Evolutionary conservation across 1,140 invertebrate species (phyloP).

Genomic region (Drosophila baimaii): DNA sequence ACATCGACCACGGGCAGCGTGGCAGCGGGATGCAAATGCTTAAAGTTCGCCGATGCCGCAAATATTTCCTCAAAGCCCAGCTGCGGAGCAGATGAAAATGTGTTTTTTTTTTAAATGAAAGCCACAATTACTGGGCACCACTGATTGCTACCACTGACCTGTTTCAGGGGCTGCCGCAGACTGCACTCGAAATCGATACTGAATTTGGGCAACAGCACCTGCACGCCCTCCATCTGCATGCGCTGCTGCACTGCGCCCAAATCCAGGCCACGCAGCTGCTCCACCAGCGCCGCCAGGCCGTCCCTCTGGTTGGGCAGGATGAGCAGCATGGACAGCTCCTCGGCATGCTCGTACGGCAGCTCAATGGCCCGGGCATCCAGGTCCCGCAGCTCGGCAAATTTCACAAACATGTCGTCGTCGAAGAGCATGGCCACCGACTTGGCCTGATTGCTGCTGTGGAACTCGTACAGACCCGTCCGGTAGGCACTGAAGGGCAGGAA

Average conservation of each 20-base stretch:
- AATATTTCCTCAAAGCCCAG: conserved; percentile 73
- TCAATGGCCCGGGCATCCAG: conserved; percentile 84
- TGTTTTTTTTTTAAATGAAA: neutral
- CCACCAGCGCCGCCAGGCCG: conserved; percentile 85
- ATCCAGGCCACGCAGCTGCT: conserved; percentile 84
- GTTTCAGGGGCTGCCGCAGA: conserved; percentile 60
- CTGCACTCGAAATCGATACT: conserved; percentile 87
- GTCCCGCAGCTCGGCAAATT: conserved; percentile 80
- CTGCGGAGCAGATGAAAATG: conserved; percentile 26
- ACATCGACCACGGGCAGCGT: conserved; percentile 66
- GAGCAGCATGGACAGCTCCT: conserved; percentile 86
- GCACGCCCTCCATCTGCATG: conserved; percentile 83
- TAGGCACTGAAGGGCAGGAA: conserved; percentile 79
- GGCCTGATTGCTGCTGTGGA: conserved; percentile 43
- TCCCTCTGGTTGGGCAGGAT: conserved; percentile 86
- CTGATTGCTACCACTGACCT: conserved; percentile 49
- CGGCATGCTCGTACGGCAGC: conserved; percentile 85
- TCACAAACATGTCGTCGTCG: conserved; percentile 81
- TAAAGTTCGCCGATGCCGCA: conserved; percentile 63
- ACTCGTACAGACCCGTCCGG: conserved; percentile 75
- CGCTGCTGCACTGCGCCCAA: conserved; percentile 76
- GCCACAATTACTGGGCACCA: neutral
- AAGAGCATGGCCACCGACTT: conserved; percentile 77
- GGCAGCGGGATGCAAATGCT: conserved; percentile 61
- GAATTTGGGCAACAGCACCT: conserved; percentile 88